phyloP scores from a whole-genome alignment of 2,113 vertebrate species.

The Ophiodon elongatus region DNA sequence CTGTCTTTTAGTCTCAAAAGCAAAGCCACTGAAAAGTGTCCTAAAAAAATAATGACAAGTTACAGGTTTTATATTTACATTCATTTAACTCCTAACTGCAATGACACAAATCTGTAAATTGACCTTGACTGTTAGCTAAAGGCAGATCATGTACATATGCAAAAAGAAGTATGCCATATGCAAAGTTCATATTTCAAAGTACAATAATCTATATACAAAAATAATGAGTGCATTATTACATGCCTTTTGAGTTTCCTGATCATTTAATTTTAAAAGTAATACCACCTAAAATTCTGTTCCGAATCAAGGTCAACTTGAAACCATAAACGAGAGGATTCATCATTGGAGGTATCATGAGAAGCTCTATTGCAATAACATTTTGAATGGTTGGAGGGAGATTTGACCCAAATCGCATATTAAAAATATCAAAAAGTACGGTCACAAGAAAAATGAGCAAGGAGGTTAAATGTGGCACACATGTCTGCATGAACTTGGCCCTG shows the following conservation, averaged over 20 bases:
- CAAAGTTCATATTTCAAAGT: not conserved
- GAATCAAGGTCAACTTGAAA: conserved; percentile 43
- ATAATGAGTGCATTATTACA: not conserved
- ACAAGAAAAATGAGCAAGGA: conserved; percentile 46
- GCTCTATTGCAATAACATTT: not conserved
- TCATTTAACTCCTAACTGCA: not conserved
- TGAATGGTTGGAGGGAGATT: conserved; percentile 11
- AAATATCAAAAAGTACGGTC: conserved; percentile 19
- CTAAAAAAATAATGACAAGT: not conserved
- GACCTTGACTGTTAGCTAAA: not conserved
- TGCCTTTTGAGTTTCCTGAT: not conserved
- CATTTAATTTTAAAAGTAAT: not conserved
- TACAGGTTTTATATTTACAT: not conserved
- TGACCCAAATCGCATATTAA: conserved; percentile 24
- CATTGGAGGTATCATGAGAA: conserved; percentile 52
- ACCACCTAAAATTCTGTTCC: not conserved
- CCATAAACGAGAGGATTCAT: conserved; percentile 75
- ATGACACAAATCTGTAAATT: not conserved
- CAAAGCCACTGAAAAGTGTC: not conserved
- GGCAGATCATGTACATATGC: not conserved
- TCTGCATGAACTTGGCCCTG: conserved; percentile 65
- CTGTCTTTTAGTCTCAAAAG: not conserved
- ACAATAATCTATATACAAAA: not conserved
- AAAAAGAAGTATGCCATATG: not conserved
- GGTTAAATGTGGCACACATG: conserved; percentile 68